Evolutionary conservation across 2,113 vertebrate species (phyloP).

Genomic region (Xenopus laevis): DNA sequence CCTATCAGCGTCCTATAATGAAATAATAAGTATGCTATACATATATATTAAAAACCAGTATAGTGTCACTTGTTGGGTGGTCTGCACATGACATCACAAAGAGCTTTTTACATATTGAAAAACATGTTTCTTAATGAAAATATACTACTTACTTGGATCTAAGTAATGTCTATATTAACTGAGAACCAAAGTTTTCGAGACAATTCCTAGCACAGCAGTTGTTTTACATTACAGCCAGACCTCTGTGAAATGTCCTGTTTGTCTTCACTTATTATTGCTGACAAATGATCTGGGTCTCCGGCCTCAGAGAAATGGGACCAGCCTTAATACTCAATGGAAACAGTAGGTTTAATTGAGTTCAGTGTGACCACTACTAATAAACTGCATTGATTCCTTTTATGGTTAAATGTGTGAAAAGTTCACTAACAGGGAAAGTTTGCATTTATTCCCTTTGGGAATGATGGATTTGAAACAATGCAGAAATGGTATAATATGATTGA

Average conservation of each 20-base stretch:
- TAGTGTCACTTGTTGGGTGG: too few species aligned
- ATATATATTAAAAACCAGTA: too few species aligned
- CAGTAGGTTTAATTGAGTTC: constrained; percentile 61
- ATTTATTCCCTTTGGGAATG: constrained; percentile 40
- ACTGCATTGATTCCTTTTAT: constrained; percentile 52
- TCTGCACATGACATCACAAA: too few species aligned
- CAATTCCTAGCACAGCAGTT: constrained; percentile 27
- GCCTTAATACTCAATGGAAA: constrained; percentile 52
- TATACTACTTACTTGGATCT: too few species aligned
- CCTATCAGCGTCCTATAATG: too few species aligned
- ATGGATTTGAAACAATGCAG: constrained; percentile 47
- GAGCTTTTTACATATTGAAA: too few species aligned
- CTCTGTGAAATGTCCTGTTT: constrained; percentile 63
- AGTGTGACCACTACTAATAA: constrained; percentile 55
- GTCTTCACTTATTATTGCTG: constrained; percentile 64
- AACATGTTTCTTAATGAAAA: too few species aligned
- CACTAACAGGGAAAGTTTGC: constrained; percentile 44
- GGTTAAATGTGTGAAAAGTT: constrained; percentile 57
- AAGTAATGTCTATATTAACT: too few species aligned
- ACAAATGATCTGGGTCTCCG: constrained; percentile 66
- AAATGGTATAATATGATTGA: constrained; percentile 26
- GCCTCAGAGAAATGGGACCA: constrained; percentile 59
- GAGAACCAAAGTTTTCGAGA: too few species aligned
- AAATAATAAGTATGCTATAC: too few species aligned
- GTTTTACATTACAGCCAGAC: constrained; percentile 62